Evolutionary conservation across 2,113 vertebrate species (phyloP).

Genomic region (Accipiter virgatus): DNA sequence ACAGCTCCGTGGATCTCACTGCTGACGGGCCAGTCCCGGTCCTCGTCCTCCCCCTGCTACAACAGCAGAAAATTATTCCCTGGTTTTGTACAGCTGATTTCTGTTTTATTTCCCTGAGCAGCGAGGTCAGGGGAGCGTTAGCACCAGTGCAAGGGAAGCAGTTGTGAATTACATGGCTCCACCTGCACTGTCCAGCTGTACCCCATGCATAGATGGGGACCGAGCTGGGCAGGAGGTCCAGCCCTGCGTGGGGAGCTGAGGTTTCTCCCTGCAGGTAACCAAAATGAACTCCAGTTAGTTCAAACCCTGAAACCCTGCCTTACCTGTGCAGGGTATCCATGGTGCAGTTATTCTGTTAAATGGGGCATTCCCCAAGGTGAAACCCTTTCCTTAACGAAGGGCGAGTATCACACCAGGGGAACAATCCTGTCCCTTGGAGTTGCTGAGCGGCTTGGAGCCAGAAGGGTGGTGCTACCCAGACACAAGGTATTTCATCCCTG

Average conservation of each 20-base stretch:
- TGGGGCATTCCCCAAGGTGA: not conserved
- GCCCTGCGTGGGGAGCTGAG: not conserved
- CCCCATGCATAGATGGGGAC: not conserved
- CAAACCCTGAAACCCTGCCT: not conserved
- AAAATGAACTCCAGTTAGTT: not conserved
- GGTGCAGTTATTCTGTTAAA: not conserved
- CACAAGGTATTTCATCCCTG: not conserved
- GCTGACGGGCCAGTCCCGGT: not conserved
- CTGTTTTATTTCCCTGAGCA: not conserved
- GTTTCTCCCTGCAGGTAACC: not conserved
- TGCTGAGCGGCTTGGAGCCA: not conserved
- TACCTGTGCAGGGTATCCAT: not conserved
- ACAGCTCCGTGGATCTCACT: fast-evolving
- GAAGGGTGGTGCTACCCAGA: not conserved
- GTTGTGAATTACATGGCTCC: not conserved
- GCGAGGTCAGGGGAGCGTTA: fast-evolving
- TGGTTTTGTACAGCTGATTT: not conserved
- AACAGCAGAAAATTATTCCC: not conserved
- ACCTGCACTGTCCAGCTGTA: not conserved
- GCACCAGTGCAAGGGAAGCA: not conserved
- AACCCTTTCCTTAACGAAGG: not conserved
- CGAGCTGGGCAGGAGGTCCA: too few species aligned
- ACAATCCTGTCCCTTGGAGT: not conserved
- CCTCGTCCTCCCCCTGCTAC: not conserved
- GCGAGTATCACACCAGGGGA: fast-evolving